Percentiles rank a stretch among this genome's conserved stretches.
These are phyloP conservation scores for Porites rus DNA, from an alignment of 92 coral and sea anemone species.

Conservation along the genomic window DNA sequence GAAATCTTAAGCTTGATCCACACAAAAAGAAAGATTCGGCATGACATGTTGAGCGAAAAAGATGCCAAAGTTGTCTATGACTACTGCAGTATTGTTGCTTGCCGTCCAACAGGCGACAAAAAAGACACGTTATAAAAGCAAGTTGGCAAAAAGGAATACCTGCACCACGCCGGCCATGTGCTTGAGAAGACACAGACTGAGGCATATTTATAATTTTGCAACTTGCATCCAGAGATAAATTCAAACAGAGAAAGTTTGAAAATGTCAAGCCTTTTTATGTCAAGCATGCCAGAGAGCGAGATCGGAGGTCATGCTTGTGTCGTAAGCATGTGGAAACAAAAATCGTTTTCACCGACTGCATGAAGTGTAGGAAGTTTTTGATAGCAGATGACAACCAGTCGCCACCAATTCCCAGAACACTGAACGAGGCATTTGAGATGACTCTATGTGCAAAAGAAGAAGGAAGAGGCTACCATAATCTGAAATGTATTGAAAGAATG, in stretches of 20 bases:
- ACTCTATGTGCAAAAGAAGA: conserved; percentile 41
- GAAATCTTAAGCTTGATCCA: conserved; percentile 20
- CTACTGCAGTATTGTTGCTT: conserved; percentile 30
- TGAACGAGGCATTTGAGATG: conserved; percentile 33
- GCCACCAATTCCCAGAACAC: background rate
- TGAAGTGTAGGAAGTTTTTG: background rate
- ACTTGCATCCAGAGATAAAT: conserved; percentile 19
- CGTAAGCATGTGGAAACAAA: conserved; percentile 19
- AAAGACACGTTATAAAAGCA: background rate
- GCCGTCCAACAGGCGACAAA: conserved; percentile 25
- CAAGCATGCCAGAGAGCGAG: conserved; percentile 31
- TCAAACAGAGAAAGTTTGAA: conserved; percentile 41
- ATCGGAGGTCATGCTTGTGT: conserved; percentile 32
- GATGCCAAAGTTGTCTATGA: conserved; percentile 9
- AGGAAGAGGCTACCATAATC: background rate
- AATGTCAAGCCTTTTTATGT: conserved; percentile 27
- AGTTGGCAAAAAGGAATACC: conserved; percentile 23
- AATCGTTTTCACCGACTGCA: conserved; percentile 24
- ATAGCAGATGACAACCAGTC: background rate
- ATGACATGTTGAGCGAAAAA: conserved; percentile 30
- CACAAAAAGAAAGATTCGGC: conserved; percentile 14
- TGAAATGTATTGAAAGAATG: conserved; percentile 15
- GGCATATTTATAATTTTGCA: conserved; percentile 25
- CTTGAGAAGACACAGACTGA: conserved; percentile 32
- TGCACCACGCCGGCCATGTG: conserved; percentile 26